phyloP scores from a whole-genome alignment of 2,888 invertebrate species.

The Tuta absoluta region DNA sequence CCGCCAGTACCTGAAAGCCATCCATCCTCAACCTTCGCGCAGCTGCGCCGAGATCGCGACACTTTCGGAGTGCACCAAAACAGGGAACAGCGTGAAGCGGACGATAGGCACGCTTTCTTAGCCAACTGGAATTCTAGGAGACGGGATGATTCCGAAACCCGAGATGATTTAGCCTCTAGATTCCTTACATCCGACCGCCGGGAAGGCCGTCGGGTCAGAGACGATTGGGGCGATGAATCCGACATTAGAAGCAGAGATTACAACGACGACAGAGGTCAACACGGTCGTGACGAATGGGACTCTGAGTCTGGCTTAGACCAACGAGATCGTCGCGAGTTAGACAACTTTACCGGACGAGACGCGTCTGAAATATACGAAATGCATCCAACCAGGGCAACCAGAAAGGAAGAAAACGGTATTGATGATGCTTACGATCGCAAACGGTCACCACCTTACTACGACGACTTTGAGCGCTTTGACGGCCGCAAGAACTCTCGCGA shows the following conservation, averaged over 20 bases:
- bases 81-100: conserved; percentile 80
- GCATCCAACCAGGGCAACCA: conserved; percentile 60
- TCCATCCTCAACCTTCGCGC: conserved; percentile 80
- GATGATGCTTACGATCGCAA: conserved; percentile 65
- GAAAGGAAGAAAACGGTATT: conserved; percentile 66
- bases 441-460: conserved; percentile 64
- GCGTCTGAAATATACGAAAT: conserved; percentile 76
- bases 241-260: conserved; percentile 54
- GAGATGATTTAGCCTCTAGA: conserved; percentile 69
- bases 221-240: conserved; percentile 75
- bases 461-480: conserved; percentile 73
- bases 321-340: conserved; percentile 58
- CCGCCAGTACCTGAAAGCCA: conserved; percentile 85
- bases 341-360: conserved; percentile 68
- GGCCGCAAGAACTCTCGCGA: conserved; percentile 77
- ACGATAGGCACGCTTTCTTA: conserved; percentile 77
- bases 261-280: conserved; percentile 59
- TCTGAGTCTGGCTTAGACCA: conserved; percentile 70
- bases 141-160: conserved; percentile 66
- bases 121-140: conserved; percentile 77
- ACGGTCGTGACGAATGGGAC: conserved; percentile 73
- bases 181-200: conserved; percentile 70
- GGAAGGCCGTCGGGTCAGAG: conserved; percentile 52
- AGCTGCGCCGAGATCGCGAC: conserved; percentile 85
- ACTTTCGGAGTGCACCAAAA: conserved; percentile 88